Conservation (phyloP, 1,140 invertebrate genomes). For the Pomacea maculata region DNA sequence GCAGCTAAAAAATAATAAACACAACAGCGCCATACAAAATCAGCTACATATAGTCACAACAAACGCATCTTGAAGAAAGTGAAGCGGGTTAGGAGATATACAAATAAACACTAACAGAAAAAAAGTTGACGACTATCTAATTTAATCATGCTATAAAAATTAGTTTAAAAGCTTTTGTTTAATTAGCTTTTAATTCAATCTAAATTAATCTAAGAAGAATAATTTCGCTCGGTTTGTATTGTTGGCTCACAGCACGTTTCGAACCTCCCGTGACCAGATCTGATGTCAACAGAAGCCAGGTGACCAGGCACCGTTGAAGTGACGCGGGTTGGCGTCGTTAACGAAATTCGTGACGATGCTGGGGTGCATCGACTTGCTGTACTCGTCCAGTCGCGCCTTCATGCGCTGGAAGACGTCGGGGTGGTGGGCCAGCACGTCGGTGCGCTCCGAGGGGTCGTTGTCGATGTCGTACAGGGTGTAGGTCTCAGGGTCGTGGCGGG, state of each 20-base stretch:
- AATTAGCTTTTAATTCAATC: too few species aligned
- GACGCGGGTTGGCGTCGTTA: conserved; percentile 12
- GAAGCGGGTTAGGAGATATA: neutral
- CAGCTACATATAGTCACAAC: neutral
- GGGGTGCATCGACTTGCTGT: neutral
- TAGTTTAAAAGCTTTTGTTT: neutral
- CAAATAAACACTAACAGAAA: neutral
- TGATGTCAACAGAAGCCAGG: conserved; percentile 30
- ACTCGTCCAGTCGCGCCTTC: conserved; percentile 25
- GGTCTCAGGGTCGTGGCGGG: neutral
- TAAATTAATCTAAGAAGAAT: too few species aligned
- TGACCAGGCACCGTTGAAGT: conserved; percentile 25
- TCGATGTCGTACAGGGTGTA: conserved; percentile 12
- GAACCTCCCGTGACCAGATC: too few species aligned
- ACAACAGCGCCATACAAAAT: neutral
- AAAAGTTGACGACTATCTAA: neutral
- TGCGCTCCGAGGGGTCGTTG: conserved; percentile 38
- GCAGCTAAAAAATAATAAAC: neutral
- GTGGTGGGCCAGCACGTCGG: conserved; percentile 31
- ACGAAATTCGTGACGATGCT: neutral
- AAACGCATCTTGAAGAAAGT: neutral
- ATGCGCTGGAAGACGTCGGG: conserved; percentile 30
- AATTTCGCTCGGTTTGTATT: too few species aligned
- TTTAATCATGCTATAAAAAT: neutral
- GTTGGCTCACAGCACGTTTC: too few species aligned